These are phyloP conservation scores for Oligia strigilis DNA, from an alignment of 2,888 invertebrate species.

Conservation along the genomic window DNA sequence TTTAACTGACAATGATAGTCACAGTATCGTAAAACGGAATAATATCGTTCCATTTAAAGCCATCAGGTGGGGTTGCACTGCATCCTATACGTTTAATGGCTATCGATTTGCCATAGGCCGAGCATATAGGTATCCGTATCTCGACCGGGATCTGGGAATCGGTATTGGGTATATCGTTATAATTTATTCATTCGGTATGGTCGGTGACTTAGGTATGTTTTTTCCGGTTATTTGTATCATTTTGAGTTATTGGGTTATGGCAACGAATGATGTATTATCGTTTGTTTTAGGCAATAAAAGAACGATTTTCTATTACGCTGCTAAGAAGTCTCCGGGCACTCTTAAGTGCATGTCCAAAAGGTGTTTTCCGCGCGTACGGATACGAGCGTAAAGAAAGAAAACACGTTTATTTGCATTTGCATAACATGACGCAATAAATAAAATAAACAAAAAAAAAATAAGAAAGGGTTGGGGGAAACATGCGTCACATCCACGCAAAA, in stretches of 20 bases:
- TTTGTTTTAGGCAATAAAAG: not conserved
- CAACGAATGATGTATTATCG: not conserved
- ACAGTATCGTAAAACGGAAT: constrained; percentile 55
- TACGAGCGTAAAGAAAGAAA: not conserved
- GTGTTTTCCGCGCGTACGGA: not conserved
- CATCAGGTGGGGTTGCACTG: constrained; percentile 59
- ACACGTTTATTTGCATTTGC: too few relatives aligned
- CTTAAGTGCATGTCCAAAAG: not conserved
- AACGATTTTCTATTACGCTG: not conserved
- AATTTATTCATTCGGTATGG: constrained; percentile 40
- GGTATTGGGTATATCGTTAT: constrained; percentile 30
- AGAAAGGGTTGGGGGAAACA: too few relatives aligned
- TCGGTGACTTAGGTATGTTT: constrained; percentile 27
- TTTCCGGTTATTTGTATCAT: constrained; percentile 16
- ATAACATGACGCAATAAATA: too few relatives aligned
- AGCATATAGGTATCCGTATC: constrained; percentile 68
- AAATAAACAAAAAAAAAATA: too few relatives aligned
- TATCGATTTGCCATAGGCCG: constrained; percentile 77
- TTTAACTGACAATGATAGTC: constrained; percentile 41
- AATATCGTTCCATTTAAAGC: constrained; percentile 51
- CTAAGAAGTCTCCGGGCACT: not conserved
- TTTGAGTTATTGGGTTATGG: not conserved
- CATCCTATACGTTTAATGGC: constrained; percentile 71
- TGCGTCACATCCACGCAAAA: too few relatives aligned
- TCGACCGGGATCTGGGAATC: constrained; percentile 53